A percentile compares a stretch with the other conserved stretches of the same genome.
Conservation (phyloP, 1,140 invertebrate genomes). For the Saccostrea echinata region DNA sequence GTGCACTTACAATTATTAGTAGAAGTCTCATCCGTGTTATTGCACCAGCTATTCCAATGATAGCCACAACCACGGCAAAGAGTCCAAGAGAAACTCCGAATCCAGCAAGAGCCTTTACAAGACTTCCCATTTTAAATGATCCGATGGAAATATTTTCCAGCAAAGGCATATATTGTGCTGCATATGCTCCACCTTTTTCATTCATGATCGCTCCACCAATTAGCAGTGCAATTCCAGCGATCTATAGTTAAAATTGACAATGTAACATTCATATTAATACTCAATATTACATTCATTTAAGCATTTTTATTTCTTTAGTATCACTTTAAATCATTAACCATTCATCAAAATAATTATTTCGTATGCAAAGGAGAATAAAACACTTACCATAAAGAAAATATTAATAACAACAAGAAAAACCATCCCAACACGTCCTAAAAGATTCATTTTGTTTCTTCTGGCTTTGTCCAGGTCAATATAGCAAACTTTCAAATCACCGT, state of each 20-base stretch:
- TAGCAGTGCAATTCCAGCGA: slow-evolving; percentile 49
- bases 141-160: slow-evolving; percentile 52
- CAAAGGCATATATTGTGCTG: slow-evolving; percentile 47
- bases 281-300: background rate
- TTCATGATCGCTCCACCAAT: slow-evolving; percentile 42
- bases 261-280: background rate
- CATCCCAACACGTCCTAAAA: slow-evolving; percentile 50
- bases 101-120: slow-evolving; percentile 51
- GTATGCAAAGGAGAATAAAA: background rate
- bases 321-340: background rate
- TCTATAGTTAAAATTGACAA: slow-evolving; percentile 28
- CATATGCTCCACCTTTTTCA: slow-evolving; percentile 47
- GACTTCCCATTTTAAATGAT: slow-evolving; percentile 45
- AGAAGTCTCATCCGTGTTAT: slow-evolving; percentile 35
- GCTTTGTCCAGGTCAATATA: slow-evolving; percentile 40
- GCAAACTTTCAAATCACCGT: slow-evolving; percentile 30
- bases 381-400: slow-evolving; percentile 52
- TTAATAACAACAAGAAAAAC: slow-evolving; percentile 50
- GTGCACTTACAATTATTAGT: slow-evolving; percentile 46
- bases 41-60: slow-evolving; percentile 52
- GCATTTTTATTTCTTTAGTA: background rate
- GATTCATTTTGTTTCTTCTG: slow-evolving; percentile 48
- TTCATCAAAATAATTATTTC: background rate
- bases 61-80: slow-evolving; percentile 42
- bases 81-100: slow-evolving; percentile 45